Percentiles rank a stretch among this genome's conserved stretches.
phyloP scores from a whole-genome alignment of 2,797 vertebrate species.

The Trematomus bernacchii region DNA sequence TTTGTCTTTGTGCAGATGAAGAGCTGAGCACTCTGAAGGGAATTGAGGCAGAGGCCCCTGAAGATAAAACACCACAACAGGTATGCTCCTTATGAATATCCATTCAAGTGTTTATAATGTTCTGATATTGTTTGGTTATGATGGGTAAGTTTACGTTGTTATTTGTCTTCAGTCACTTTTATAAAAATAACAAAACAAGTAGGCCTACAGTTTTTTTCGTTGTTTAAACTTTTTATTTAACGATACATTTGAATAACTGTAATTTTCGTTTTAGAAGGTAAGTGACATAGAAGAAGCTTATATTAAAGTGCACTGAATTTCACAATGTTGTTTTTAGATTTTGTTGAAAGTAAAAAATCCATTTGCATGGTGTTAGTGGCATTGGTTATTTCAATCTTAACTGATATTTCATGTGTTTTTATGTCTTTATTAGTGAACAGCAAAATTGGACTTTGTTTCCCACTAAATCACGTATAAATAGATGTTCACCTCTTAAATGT shows the following conservation, averaged over 20 bases:
- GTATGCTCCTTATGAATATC: constrained; percentile 42
- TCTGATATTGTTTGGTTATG: not conserved
- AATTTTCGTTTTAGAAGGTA: not conserved
- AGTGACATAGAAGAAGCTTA: not conserved
- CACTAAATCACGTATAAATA: not conserved
- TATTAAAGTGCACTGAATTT: not conserved
- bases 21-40: constrained; percentile 78
- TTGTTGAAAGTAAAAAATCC: not conserved
- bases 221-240: too few relatives aligned
- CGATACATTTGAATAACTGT: too few relatives aligned
- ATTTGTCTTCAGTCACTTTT: not conserved
- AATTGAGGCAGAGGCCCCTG: constrained; percentile 71
- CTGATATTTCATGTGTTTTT: not conserved
- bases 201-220: too few relatives aligned
- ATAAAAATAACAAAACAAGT: not conserved
- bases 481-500: not conserved
- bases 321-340: not conserved
- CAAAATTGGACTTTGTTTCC: not conserved
- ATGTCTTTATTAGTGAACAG: not conserved
- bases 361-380: not conserved
- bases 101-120: not conserved
- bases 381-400: too few relatives aligned
- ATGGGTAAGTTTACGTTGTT: not conserved
- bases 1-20: constrained; percentile 66
- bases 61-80: constrained; percentile 72